Conservation (phyloP, 2,113 vertebrate species). For the Pomatorhinus ruficollis region DNA sequence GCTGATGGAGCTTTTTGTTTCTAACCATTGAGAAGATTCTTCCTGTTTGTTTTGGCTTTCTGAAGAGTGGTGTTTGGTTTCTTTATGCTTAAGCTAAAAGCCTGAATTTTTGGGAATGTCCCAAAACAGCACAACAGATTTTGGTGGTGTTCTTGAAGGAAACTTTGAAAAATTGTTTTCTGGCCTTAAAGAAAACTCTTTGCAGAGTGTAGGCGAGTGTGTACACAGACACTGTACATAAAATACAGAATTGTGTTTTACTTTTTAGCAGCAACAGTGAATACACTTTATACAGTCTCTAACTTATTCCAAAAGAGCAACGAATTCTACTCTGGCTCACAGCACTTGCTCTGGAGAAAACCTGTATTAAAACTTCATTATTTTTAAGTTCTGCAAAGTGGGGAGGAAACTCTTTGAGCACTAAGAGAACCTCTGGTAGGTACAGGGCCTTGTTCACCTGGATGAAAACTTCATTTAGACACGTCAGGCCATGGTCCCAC, state of each 20-base stretch:
- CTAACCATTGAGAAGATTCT: background rate
- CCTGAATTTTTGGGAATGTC: background rate
- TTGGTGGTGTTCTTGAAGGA: background rate
- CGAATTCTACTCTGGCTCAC: background rate
- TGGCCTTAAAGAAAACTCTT: constrained; percentile 1
- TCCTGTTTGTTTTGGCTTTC: background rate
- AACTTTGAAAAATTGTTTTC: background rate
- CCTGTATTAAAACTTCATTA: background rate
- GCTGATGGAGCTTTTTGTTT: background rate
- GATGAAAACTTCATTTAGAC: background rate
- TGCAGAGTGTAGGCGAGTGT: background rate
- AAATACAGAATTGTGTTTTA: background rate
- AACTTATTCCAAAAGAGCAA: background rate
- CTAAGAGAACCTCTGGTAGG: background rate
- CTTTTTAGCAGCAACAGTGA: background rate
- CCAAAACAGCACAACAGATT: background rate
- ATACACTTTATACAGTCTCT: background rate
- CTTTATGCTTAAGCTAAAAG: background rate
- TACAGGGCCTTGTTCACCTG: background rate
- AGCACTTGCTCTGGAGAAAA: background rate
- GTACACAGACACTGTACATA: background rate
- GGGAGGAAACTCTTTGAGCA: background rate
- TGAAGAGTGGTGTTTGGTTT: background rate
- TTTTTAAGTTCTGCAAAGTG: background rate
- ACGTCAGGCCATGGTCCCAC: background rate